Percentiles rank a stretch among this genome's conserved stretches.
Conservation (phyloP, 2,888 invertebrate species). For the Barypeithes pellucidus region DNA sequence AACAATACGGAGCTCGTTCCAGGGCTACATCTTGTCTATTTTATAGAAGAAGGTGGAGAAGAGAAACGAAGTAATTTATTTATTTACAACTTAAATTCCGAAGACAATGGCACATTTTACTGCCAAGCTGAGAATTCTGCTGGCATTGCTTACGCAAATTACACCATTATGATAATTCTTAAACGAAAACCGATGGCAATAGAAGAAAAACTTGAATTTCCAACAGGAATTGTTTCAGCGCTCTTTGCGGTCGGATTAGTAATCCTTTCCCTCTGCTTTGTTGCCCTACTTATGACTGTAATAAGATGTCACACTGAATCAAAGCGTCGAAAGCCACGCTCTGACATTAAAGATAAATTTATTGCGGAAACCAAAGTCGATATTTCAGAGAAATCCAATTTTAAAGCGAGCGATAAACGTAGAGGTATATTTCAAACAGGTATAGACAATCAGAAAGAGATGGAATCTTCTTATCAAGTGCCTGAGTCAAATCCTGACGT, state of each 20-base stretch:
- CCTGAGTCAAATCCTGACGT: constrained; percentile 40
- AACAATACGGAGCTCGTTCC: constrained; percentile 76
- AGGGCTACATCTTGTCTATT: constrained; percentile 79
- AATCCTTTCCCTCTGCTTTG: constrained; percentile 65
- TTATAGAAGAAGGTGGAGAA: constrained; percentile 79
- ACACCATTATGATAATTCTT: constrained; percentile 83
- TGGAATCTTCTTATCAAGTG: neutral
- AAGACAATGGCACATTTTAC: constrained; percentile 88
- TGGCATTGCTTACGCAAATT: constrained; percentile 85
- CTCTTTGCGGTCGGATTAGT: constrained; percentile 78
- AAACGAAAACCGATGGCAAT: constrained; percentile 72
- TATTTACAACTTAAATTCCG: constrained; percentile 82
- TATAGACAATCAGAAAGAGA: neutral
- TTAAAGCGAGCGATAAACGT: constrained; percentile 62
- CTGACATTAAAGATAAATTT: constrained; percentile 18
- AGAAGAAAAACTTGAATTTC: constrained; percentile 68
- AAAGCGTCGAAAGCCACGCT: constrained; percentile 11
- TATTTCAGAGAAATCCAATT: constrained; percentile 80
- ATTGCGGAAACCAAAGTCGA: constrained; percentile 62
- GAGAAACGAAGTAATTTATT: constrained; percentile 85
- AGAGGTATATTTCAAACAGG: constrained; percentile 16
- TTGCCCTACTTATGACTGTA: constrained; percentile 79
- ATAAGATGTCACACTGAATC: constrained; percentile 67
- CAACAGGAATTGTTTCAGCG: constrained; percentile 77
- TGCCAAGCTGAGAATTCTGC: constrained; percentile 91